These are phyloP conservation scores for Trachops cirrhosus DNA, from an alignment of 2,797 vertebrate species.

Conservation along the genomic window DNA sequence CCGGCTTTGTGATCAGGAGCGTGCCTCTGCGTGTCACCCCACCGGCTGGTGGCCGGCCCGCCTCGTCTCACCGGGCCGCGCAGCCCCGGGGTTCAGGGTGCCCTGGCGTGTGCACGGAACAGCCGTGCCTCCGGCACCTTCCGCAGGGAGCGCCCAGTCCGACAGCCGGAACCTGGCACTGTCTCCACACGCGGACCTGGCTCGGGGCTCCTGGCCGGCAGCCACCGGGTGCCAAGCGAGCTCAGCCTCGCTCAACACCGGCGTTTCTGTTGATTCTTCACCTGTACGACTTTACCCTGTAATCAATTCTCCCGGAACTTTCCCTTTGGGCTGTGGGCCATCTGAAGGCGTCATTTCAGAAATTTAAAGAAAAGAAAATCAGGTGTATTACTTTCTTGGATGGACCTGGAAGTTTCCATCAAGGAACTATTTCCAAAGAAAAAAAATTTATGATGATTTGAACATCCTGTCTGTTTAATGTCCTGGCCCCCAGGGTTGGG, in stretches of 20 bases:
- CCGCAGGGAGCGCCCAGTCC: accelerated
- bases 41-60: neutral
- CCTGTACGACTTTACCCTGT: accelerated
- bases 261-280: accelerated
- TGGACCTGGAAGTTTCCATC: neutral
- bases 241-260: neutral
- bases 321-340: accelerated
- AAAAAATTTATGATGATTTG: accelerated
- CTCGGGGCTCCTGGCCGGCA: neutral
- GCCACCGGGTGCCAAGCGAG: no score
- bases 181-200: accelerated
- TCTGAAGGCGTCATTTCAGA: neutral
- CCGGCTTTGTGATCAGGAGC: neutral
- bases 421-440: neutral
- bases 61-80: neutral
- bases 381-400: neutral
- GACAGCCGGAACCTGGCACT: accelerated
- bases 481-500: accelerated
- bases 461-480: accelerated
- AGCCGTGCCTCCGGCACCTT: accelerated
- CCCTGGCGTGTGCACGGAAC: no score
- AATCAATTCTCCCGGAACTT: neutral
- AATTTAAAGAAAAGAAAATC: neutral
- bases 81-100: neutral
- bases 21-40: neutral